These are phyloP conservation scores for Cheilosia scutellata DNA, from an alignment of 2,888 invertebrate genomes.

Conservation along the genomic window DNA sequence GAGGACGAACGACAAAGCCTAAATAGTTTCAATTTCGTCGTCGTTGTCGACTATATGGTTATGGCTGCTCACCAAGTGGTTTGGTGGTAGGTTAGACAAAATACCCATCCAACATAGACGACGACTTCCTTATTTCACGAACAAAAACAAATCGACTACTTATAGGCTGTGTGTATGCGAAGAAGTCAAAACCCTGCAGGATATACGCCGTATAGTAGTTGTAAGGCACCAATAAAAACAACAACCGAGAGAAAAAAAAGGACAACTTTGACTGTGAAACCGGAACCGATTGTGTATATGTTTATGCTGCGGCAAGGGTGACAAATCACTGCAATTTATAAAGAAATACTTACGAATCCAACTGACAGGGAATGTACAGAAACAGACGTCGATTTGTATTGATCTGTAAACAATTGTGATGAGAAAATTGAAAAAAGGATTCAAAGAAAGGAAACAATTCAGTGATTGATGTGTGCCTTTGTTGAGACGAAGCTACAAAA, in stretches of 20 bases:
- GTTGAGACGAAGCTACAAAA: too few species aligned
- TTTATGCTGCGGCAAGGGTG: constrained; percentile 61
- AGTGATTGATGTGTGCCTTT: too few species aligned
- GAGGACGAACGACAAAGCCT: constrained; percentile 24
- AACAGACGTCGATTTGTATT: constrained; percentile 14
- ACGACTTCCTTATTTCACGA: constrained; percentile 27
- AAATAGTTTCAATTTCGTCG: constrained; percentile 65
- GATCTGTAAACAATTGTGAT: too few species aligned
- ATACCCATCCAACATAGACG: constrained; percentile 37
- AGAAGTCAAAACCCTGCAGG: constrained; percentile 60
- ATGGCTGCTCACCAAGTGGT: constrained; percentile 23
- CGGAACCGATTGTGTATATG: constrained; percentile 69
- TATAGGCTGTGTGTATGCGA: constrained; percentile 28
- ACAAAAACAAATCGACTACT: constrained; percentile 60
- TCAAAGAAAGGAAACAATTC: too few species aligned
- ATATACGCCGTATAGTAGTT: constrained; percentile 37
- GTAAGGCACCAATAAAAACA: background rate
- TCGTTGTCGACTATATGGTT: background rate
- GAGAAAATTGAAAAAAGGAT: background rate
- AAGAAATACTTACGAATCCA: constrained; percentile 47
- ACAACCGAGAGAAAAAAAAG: background rate
- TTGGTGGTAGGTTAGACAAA: constrained; percentile 17
- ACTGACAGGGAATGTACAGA: constrained; percentile 14
- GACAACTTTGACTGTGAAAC: constrained; percentile 39
- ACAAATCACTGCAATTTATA: constrained; percentile 69